Evolutionary conservation across 2,113 vertebrate species (phyloP).

Genomic region (Jacana jacana): DNA sequence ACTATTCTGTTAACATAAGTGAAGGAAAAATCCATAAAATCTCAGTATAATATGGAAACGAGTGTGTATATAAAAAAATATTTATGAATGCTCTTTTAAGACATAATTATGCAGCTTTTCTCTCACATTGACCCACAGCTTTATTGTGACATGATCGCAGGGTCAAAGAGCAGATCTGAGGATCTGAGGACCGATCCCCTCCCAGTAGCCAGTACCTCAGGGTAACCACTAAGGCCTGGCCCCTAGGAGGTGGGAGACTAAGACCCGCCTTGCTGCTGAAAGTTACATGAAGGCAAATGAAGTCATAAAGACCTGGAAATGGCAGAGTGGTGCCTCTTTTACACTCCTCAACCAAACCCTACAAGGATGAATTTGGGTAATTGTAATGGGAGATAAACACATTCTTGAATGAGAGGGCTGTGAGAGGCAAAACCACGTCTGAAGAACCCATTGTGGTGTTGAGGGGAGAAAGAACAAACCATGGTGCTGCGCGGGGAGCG

Average conservation of each 20-base stretch:
- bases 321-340: not conserved
- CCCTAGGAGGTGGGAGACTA: not conserved
- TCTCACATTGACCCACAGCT: not conserved
- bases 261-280: not conserved
- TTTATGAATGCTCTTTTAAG: not conserved
- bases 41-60: not conserved
- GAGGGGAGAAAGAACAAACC: not conserved
- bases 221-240: not conserved
- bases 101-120: not conserved
- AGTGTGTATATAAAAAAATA: not conserved
- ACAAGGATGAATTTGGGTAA: not conserved
- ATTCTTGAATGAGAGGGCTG: not conserved
- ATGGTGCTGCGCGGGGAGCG: rapidly evolving
- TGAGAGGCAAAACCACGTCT: not conserved
- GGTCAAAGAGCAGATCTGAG: not conserved
- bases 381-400: not conserved
- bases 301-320: not conserved
- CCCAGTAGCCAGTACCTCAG: not conserved
- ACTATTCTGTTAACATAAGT: not conserved
- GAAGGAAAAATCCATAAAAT: not conserved
- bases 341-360: not conserved
- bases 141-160: not conserved
- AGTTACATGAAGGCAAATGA: not conserved
- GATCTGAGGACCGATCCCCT: not conserved
- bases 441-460: not conserved